Evolutionary conservation across 2,888 invertebrate species (phyloP), one percentile per base, ranked within the genome.

Genomic region (Chromoteleia sp.): DNA sequence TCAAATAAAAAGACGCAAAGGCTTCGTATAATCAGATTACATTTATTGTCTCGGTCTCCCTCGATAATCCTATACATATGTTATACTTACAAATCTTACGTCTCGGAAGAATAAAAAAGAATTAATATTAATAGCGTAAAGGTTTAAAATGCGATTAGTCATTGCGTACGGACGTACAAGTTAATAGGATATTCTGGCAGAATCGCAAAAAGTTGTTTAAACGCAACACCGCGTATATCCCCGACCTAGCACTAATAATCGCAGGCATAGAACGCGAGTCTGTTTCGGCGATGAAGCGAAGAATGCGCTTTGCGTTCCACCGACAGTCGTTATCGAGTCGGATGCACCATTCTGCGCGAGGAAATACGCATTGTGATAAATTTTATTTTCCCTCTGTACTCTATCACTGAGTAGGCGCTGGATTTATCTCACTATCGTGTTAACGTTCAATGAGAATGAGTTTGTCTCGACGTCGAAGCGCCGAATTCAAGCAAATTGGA

Each of bases 41-140:
- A 91, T 91, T 91, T 91, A 91, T 91, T 91, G 91, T 91, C 91
- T 90, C 90, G 91, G 90, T 90, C 89, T 90, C 87, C 89, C 89
- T 88, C 89, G 86, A 84, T 86, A 87, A 75, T 68, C 43, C 58
- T 68, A 68, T 61, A 61, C 76, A 76, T 76, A 54, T 54, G 45
- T 45, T 29, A 17, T 50, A 76, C 29, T 58, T 76, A 76, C 54
- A 76, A 39, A 59, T 76, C 52, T 41, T 68, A 68, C 4, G 33
- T 68, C 36, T 59, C 48, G 52, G 29, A 67, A 75, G 65, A 59
- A 67, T 67, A 67, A 68, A 61, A 68, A 63, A 45, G 19, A 33
- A 54, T 21, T 25, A 52, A 25, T 50, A 63, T 19, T 6, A 25
- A 12, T 7, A 12, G 36, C n/a, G 36, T 36, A 8, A 6, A 12